Base-by-base conservation (phyloP, 1,140 invertebrate species). In the Macrotrachela quadricornifera region DNA sequence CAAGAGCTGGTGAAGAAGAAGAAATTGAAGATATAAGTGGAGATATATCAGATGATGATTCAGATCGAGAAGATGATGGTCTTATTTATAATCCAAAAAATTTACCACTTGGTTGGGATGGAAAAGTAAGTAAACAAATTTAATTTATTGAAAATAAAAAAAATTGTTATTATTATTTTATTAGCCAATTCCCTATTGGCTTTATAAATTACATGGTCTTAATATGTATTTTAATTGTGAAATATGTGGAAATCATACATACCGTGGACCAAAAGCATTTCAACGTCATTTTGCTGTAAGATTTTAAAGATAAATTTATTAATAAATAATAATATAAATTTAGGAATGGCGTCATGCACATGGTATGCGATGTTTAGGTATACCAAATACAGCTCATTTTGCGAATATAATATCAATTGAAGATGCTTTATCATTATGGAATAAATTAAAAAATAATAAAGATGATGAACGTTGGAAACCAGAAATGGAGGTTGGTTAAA, bases 21-120 rank as follows among this genome's bases (percentile, higher is more conserved):
- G 86, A 94, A 60, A 83, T 80, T 51, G 82, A 80, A 59, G 82
- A n/a, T n/a, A n/a, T n/a, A n/a, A n/a, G 81, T 38, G 77, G 76
- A 16, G 85, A 87, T 21, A 58, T 63, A 30, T 30, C 21, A 59
- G 82, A 55, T 16, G 41, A 41, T 1, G 70, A 73, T 47, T 67
- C 68, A 43, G 78, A 84, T 60, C 74, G 75, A 42, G 86, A 90
- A 58, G 83, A 85, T 46, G 82, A 87, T 65, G 84, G 85, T 60
- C 83, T 95, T 43, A 88, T 91, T 0, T 97, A 97, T 67, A 99
- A 99, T 74, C 94, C 94, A 0, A 99, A 99, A 72, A 97, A 97
- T 73, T 69, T 99, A 38, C 94, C 94, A 1, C 75, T 97, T 0
- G 94, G 92, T 9, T 99, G 92, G 92, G 94, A 99, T 73, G 94